Evolutionary conservation across 2,113 vertebrate genomes (phyloP).

Genomic region (Psilopsiagon aurifrons): DNA sequence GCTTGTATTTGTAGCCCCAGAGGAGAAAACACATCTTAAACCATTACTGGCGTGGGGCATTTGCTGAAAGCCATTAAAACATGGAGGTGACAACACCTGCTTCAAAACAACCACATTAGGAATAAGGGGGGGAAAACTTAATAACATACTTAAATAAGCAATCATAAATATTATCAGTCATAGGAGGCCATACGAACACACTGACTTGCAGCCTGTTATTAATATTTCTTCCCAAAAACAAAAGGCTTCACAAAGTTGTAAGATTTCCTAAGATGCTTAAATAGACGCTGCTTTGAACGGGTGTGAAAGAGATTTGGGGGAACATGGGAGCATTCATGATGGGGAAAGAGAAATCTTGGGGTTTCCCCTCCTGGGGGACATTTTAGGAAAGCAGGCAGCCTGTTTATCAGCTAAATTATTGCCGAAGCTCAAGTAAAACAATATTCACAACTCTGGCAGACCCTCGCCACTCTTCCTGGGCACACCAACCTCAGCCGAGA

Average conservation of each 20-base stretch:
- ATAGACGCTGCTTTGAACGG: background rate
- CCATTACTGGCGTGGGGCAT: background rate
- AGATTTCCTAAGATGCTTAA: constrained; percentile 34
- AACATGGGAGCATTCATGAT: background rate
- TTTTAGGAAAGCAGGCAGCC: background rate
- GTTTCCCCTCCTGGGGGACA: background rate
- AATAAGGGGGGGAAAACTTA: background rate
- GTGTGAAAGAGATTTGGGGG: background rate
- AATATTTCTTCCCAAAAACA: constrained; percentile 6
- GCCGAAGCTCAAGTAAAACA: background rate
- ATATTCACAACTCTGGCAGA: background rate
- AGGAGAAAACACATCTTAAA: background rate
- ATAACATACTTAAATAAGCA: background rate
- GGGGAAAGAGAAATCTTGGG: background rate
- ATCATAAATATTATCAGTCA: background rate
- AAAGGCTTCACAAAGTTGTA: constrained; percentile 19
- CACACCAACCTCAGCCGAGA: background rate
- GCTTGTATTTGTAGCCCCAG: background rate
- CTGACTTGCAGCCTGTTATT: background rate
- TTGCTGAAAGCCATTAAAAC: background rate
- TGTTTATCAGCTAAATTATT: background rate
- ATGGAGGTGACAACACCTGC: background rate
- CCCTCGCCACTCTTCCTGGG: background rate
- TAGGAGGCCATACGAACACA: background rate
- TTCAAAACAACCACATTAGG: background rate